Conservation (phyloP, 2,113 vertebrate species). For the Boulengeromyrus knoepffleri region DNA sequence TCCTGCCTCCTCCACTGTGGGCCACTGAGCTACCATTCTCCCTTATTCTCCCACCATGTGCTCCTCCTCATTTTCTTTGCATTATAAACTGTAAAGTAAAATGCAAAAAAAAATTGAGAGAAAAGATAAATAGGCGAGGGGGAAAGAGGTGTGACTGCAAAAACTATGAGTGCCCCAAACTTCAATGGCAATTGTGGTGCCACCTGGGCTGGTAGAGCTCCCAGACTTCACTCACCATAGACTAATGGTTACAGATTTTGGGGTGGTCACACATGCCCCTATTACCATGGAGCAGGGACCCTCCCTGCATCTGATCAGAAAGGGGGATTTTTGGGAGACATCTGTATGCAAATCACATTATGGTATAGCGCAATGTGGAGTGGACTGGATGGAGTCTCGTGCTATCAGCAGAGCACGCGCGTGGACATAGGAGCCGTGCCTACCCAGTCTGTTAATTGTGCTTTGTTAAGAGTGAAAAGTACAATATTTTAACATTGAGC, state of each 20-base stretch:
- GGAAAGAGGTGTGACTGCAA: constrained; percentile 5
- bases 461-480: neutral
- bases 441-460: neutral
- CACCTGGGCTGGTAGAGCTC: constrained; percentile 39
- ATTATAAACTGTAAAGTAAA: constrained; percentile 35
- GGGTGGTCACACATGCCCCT: constrained; percentile 22
- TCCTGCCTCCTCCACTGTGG: constrained; percentile 35
- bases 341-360: constrained; percentile 85
- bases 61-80: constrained; percentile 29
- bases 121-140: constrained; percentile 28
- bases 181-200: constrained; percentile 37
- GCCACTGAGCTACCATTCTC: constrained; percentile 40
- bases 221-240: constrained; percentile 24
- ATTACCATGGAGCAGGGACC: constrained; percentile 22
- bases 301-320: constrained; percentile 37
- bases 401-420: constrained; percentile 42
- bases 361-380: constrained; percentile 36
- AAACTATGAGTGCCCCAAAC: constrained; percentile 24
- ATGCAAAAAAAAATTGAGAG: constrained; percentile 12
- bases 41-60: constrained; percentile 23
- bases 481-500: neutral
- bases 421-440: neutral
- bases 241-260: constrained; percentile 12
- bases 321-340: constrained; percentile 53
- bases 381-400: constrained; percentile 20